phyloP scores from a whole-genome alignment of 2,888 invertebrate species.

The Taphrorychus bicolor region DNA sequence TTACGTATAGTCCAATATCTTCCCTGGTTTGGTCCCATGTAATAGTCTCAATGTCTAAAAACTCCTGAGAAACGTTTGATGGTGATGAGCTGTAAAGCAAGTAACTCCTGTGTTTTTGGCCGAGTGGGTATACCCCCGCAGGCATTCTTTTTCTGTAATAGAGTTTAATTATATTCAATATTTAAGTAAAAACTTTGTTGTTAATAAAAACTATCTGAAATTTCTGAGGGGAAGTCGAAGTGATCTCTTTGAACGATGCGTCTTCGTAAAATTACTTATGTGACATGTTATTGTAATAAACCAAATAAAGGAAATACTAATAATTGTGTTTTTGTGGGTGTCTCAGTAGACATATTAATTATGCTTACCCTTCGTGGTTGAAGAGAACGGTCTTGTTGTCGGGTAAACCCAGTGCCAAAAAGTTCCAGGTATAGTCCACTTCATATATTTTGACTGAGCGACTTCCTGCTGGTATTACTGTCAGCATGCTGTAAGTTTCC shows the following conservation, averaged over 20 bases:
- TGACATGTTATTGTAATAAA: no score
- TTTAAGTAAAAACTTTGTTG: no score
- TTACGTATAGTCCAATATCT: slow-evolving; percentile 12
- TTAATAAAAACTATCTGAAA: no score
- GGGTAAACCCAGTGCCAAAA: slow-evolving; percentile 64
- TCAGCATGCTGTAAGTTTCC: slow-evolving; percentile 59
- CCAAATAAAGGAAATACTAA: no score
- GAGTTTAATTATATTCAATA: no score
- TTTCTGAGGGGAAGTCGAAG: no score
- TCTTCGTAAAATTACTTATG: no score
- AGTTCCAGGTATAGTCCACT: slow-evolving; percentile 63
- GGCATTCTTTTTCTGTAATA: no score
- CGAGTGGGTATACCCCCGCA: not conserved
- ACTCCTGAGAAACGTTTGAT: no score
- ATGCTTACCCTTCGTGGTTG: slow-evolving; percentile 68
- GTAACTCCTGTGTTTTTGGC: not conserved
- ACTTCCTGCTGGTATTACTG: slow-evolving; percentile 66
- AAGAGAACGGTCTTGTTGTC: slow-evolving; percentile 64
- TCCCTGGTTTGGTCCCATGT: not conserved
- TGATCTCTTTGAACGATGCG: no score
- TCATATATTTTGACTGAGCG: slow-evolving; percentile 69
- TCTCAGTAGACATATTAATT: slow-evolving; percentile 1
- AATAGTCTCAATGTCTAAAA: not conserved
- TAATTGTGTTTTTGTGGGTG: no score
- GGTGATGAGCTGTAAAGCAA: not conserved